Evolutionary conservation across 2,113 vertebrate species (phyloP).

Genomic region (Hiodon alosoides): DNA sequence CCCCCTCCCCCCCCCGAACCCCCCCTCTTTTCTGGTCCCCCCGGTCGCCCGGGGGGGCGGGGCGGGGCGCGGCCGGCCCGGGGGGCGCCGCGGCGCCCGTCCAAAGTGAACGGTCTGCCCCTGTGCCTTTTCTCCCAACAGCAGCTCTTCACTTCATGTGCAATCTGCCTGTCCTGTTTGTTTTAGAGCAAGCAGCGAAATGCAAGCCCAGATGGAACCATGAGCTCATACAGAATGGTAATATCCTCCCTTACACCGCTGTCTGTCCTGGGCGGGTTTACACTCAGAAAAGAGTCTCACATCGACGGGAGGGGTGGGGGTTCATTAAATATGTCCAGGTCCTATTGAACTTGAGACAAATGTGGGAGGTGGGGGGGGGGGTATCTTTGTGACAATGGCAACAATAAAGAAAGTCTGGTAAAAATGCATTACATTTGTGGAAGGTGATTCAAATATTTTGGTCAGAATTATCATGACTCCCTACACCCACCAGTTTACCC

Average conservation of each 20-base stretch:
- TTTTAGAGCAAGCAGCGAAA: conserved; percentile 62
- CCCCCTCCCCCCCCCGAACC: too few relatives aligned
- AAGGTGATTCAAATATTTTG: neutral
- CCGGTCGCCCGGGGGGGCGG: neutral
- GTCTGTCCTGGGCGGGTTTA: neutral
- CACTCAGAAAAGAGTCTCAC: too few relatives aligned
- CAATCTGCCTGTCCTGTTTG: conserved; percentile 44
- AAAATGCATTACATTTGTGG: too few relatives aligned
- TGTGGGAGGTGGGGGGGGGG: neutral
- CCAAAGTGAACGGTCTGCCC: too few relatives aligned
- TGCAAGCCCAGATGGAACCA: conserved; percentile 61
- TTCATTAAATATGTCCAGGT: too few relatives aligned
- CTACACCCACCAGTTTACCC: too few relatives aligned
- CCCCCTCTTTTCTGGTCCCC: too few relatives aligned
- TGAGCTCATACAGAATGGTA: conserved; percentile 62
- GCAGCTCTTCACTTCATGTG: conserved; percentile 29
- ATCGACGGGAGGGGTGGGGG: too few relatives aligned
- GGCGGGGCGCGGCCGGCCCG: neutral
- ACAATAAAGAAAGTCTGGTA: too few relatives aligned
- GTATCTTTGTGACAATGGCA: neutral
- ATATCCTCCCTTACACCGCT: conserved; percentile 36
- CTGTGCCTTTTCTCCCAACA: neutral
- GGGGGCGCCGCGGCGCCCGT: neutral
- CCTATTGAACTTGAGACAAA: too few relatives aligned
- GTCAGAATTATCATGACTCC: conserved; percentile 6